These are phyloP conservation scores for Microtus oregoni DNA, from an alignment of 2,113 vertebrate species.

Conservation along the genomic window DNA sequence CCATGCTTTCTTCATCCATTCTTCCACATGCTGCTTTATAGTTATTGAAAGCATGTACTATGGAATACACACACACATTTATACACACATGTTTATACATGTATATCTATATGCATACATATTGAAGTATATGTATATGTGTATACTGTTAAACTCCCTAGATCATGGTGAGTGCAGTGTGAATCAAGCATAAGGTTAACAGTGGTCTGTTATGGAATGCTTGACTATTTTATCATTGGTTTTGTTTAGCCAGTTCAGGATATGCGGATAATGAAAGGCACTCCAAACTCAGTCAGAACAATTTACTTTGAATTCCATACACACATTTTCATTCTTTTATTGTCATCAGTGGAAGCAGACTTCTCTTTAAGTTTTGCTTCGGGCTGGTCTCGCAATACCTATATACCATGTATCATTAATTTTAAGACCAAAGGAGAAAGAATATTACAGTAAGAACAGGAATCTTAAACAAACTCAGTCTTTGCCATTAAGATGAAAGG, in stretches of 20 bases:
- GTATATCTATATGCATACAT: too few relatives aligned
- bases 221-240: background rate
- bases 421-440: conserved; percentile 29
- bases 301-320: conserved; percentile 8
- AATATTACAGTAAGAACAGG: background rate
- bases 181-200: background rate
- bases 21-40: too few relatives aligned
- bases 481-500: conserved; percentile 36
- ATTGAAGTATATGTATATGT: too few relatives aligned
- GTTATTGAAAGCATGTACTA: too few relatives aligned
- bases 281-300: background rate
- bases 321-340: background rate
- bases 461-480: background rate
- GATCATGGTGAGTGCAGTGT: background rate
- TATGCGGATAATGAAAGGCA: background rate
- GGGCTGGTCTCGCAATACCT: background rate
- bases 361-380: background rate
- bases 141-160: background rate
- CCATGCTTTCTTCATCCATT: too few relatives aligned
- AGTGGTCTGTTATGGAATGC: background rate
- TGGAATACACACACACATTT: background rate
- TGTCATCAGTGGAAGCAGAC: background rate
- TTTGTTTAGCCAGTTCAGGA: background rate
- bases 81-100: too few relatives aligned
- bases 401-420: conserved; percentile 1